Evolutionary conservation across 2,888 invertebrate species (phyloP).

Genomic region (Drosophila lutescens): DNA sequence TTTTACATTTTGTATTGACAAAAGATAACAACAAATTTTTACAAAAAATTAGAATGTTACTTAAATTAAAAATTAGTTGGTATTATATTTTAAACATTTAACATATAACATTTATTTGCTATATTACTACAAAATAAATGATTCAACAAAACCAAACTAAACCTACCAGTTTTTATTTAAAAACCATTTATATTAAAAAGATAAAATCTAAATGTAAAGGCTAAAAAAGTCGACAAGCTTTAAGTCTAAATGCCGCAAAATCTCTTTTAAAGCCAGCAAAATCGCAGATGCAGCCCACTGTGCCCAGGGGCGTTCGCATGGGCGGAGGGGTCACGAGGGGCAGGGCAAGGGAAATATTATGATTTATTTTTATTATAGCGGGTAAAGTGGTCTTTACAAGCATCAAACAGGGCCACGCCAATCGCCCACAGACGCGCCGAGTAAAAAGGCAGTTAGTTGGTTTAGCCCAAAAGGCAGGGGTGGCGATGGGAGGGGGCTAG

Average conservation of each 20-base stretch:
- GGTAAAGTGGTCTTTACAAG: conserved; percentile 83
- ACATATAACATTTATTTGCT: no score
- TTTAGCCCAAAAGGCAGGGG: conserved; percentile 55
- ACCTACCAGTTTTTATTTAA: no score
- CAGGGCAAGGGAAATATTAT: conserved; percentile 77
- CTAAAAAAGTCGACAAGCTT: background rate
- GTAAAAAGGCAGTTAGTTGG: conserved; percentile 79
- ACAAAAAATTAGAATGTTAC: no score
- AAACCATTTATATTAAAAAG: no score
- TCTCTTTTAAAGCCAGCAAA: background rate
- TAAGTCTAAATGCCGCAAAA: background rate
- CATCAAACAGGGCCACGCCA: conserved; percentile 70
- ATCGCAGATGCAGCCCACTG: conserved; percentile 29
- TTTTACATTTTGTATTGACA: no score
- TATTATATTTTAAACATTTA: no score
- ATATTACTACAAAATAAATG: no score
- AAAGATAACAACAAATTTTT: no score
- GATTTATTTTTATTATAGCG: conserved; percentile 84
- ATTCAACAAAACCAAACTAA: no score
- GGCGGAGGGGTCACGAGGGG: conserved; percentile 42
- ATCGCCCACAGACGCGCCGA: conserved; percentile 59
- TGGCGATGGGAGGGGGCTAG: background rate
- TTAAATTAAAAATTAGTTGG: no score
- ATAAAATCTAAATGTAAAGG: background rate
- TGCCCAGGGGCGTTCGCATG: conserved; percentile 24